Percentiles rank a stretch among this genome's conserved stretches.
These are phyloP conservation scores for Lampris incognitus DNA, from an alignment of 2,113 vertebrate species.

Conservation along the genomic window DNA sequence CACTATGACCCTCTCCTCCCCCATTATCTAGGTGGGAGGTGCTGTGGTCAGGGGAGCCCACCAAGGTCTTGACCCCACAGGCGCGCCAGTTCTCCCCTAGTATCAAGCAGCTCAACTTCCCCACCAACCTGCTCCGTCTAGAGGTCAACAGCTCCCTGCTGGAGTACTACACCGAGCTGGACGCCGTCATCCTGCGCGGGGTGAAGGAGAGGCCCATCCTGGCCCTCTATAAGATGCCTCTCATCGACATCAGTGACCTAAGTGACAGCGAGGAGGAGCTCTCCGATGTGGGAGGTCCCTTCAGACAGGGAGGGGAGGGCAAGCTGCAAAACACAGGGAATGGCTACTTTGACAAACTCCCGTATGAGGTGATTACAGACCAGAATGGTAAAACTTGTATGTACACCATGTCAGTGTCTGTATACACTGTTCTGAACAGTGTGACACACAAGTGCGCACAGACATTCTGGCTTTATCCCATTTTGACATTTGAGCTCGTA, in stretches of 20 bases:
- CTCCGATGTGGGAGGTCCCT: constrained; percentile 83
- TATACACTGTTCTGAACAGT: background rate
- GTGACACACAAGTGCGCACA: constrained; percentile 16
- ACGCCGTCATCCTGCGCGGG: constrained; percentile 94
- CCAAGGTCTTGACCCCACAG: constrained; percentile 89
- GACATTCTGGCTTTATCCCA: constrained; percentile 15
- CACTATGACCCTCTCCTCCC: constrained; percentile 28
- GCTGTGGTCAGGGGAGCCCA: constrained; percentile 94
- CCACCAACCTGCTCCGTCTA: constrained; percentile 95
- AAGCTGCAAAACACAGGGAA: constrained; percentile 85
- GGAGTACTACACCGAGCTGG: constrained; percentile 97
- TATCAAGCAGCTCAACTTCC: constrained; percentile 94
- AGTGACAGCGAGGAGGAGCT: constrained; percentile 92
- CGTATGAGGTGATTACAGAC: constrained; percentile 90
- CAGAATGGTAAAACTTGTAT: background rate
- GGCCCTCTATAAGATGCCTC: constrained; percentile 87
- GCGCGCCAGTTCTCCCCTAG: constrained; percentile 94
- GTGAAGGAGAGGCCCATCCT: constrained; percentile 91
- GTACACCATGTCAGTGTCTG: background rate
- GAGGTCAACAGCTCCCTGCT: constrained; percentile 96
- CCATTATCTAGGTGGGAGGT: constrained; percentile 91
- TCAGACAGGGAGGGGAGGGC: constrained; percentile 81
- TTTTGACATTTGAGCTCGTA: constrained; percentile 41
- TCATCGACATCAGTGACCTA: constrained; percentile 90
- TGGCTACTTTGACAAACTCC: constrained; percentile 96